Conservation (phyloP, 2,888 invertebrate species). For the Leptopilina drosophilae region DNA sequence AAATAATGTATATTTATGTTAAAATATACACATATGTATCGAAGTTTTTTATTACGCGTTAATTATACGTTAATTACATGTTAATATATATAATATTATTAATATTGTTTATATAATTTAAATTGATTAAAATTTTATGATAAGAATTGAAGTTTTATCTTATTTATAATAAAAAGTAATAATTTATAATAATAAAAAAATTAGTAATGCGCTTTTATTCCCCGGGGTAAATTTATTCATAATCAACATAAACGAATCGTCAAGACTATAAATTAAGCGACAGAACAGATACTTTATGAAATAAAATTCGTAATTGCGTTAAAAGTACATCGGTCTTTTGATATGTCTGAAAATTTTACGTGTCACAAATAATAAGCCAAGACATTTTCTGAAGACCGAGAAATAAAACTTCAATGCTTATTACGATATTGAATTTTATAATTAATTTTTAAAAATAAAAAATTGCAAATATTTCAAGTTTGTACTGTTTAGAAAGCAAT, state of each 20-base stretch:
- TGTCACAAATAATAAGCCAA: constrained; percentile 7
- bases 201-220: constrained; percentile 31
- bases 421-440: constrained; percentile 3
- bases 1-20: too few relatives aligned
- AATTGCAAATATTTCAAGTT: too few relatives aligned
- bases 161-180: too few relatives aligned
- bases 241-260: constrained; percentile 20
- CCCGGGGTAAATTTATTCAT: constrained; percentile 1
- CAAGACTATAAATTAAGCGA: constrained; percentile 12
- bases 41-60: too few relatives aligned
- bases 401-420: constrained; percentile 10
- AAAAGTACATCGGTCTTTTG: constrained; percentile 18
- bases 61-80: too few relatives aligned
- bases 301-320: constrained; percentile 9
- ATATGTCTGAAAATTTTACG: constrained; percentile 15
- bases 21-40: too few relatives aligned
- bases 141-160: too few relatives aligned
- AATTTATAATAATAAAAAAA: not conserved
- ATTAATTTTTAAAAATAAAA: too few relatives aligned
- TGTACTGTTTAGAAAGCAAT: too few relatives aligned
- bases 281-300: not conserved
- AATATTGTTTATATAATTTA: too few relatives aligned
- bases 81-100: too few relatives aligned
- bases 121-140: not conserved
- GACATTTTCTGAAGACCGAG: constrained; percentile 15